These are phyloP conservation scores for Macaca nemestrina DNA, from an alignment of 2,113 vertebrate genomes.

Conservation along the genomic window DNA sequence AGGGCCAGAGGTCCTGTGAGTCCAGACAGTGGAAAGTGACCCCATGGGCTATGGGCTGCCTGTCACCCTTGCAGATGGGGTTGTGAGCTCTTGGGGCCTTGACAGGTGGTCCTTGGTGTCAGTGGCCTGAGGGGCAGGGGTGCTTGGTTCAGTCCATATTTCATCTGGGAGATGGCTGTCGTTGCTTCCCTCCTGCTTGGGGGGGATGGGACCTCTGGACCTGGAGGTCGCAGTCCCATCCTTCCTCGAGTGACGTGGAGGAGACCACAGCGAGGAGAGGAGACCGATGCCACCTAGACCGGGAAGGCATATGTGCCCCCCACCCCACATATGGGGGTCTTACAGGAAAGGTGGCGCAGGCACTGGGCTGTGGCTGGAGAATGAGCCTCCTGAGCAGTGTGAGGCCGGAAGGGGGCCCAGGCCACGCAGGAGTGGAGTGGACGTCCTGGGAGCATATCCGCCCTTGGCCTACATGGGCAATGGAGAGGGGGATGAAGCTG, in stretches of 20 bases:
- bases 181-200: neutral
- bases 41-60: too few relatives aligned
- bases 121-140: too few relatives aligned
- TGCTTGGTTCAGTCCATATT: accelerated
- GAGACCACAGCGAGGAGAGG: neutral
- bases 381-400: neutral
- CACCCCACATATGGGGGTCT: neutral
- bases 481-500: neutral
- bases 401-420: accelerated
- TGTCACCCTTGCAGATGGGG: neutral
- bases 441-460: neutral
- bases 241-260: neutral
- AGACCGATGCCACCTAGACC: neutral
- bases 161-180: neutral
- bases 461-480: neutral
- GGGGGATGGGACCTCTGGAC: neutral
- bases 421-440: neutral
- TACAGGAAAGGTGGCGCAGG: accelerated
- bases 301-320: accelerated
- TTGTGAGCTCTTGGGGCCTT: too few relatives aligned
- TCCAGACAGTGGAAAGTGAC: neutral
- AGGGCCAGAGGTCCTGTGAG: neutral
- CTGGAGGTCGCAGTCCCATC: neutral
- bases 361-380: too few relatives aligned
- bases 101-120: neutral